Base-by-base conservation (phyloP, 2,113 vertebrate genomes). In the Neoarius graeffei region DNA sequence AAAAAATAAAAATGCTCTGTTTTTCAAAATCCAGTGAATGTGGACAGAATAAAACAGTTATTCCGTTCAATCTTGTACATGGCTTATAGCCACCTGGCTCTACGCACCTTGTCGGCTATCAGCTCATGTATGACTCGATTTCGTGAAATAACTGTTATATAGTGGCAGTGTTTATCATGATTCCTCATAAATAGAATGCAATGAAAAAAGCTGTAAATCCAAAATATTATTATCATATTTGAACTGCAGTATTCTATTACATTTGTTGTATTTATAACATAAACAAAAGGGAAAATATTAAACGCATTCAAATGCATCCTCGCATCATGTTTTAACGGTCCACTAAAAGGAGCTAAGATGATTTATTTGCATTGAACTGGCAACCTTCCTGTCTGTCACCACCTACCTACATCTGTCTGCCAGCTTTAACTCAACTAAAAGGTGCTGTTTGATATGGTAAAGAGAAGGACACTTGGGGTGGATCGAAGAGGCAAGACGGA, bases 361-460 rank as follows among this genome's bases (percentile, higher is more conserved):
- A 20, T 48, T 74, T 74, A 48, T 74, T 48, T 74, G 7, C 19
- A 1, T 1, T 4, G 3, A 74, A 48, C 71, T 48, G 35, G 20
- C 19, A 15, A 15, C 7, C 35, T 48, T 19, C 17, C 15, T 48
- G 17, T 74, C 71, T 74, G 35, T 48, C 35, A 74, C 35, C 71
- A 74, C 35, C n/a, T 14, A 69, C 66, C 71, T 74, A 30, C 69
- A 73, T 20, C 69, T 42, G 69, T 73, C 30, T 73, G 71, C 71
- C 71, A 74, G 71, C 35, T 74, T 74, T 74, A 74, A 20, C 35
- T 20, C 71, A 10, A 50, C 66, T 14, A 69, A 76, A 81, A 69
- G 52, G 71, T 52, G 81, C 84, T 90, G 86, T 93, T 89, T 87
- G 90, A 88, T 87, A 62, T 86, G 91, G 52, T 67, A 87, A 73